Evolutionary conservation across 2,797 vertebrate genomes (phyloP), one percentile per base, ranked within the genome.

Genomic region (Sebastes miniatus): DNA sequence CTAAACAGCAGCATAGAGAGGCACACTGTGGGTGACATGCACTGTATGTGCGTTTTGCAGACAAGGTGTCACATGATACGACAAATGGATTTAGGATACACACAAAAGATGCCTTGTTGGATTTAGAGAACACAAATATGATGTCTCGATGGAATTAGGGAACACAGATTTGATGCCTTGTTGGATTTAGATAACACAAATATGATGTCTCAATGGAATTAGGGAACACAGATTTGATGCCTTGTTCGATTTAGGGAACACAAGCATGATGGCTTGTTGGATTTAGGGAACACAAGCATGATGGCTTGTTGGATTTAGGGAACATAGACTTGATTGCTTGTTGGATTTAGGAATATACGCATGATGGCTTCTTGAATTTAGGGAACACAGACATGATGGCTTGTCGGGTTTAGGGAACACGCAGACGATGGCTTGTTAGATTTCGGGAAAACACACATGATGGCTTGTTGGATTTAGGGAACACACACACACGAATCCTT

Each of bases 1-100:
- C 83, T 80, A 85, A 86, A 88, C 77, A 85, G 76, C 76, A 79
- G 62, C 76, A 81, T 13, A 68, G 56, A 70, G 47, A 69, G 52
- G 69, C 57, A 63, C 52, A 31, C 70, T 64, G 66, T 56, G 73
- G 52, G 74, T 74, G 52, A 68, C 8, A 12, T 16, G 20, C 43
- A n/a, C 62, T 39, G 50, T 58, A 12, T 78, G 65, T 64, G 66
- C 71, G 63, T 65, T 12, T 62, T 43, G 11, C 4, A 39, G 22
- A 25, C n/a, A 43, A 52, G 18, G 34, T 74, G 12, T 62, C 52
- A 16, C 54, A 34, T 56, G 69, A 27, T 20, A 18, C 3, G 10
- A 65, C 9, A 62, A 56, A 70, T 22, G 27, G 22, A 18, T 24
- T 63, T 8, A 34, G 58, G 11, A 34, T 29, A 20, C 57, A 22